Percentiles rank a stretch among this genome's conserved stretches.
Conservation (phyloP, 2,888 invertebrate genomes). For the Melanostoma scalare region DNA sequence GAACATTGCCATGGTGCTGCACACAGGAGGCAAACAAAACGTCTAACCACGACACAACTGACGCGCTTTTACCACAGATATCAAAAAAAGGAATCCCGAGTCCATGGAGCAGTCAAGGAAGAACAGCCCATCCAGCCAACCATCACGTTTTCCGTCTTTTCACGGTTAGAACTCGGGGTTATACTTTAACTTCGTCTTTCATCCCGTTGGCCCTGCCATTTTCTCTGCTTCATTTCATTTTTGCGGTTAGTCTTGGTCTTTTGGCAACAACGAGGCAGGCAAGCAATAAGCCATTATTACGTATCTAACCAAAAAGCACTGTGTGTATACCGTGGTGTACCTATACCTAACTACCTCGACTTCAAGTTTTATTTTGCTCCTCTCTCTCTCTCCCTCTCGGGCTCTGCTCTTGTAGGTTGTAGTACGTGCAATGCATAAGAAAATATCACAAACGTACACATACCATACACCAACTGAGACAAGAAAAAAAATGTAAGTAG, state of each 20-base stretch:
- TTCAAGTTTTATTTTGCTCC: slow-evolving; percentile 21
- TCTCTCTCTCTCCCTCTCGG: background rate
- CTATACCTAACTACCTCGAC: slow-evolving; percentile 3
- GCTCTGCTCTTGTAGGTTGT: no score
- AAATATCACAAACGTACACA: slow-evolving; percentile 52
- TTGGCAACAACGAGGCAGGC: slow-evolving; percentile 48
- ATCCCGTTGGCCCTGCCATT: slow-evolving; percentile 37
- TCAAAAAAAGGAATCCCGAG: slow-evolving; percentile 38
- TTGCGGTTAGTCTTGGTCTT: slow-evolving; percentile 61
- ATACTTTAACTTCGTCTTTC: slow-evolving; percentile 5
- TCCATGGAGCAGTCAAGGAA: slow-evolving; percentile 18
- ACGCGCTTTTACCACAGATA: slow-evolving; percentile 56
- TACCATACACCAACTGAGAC: background rate
- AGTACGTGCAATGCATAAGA: slow-evolving; percentile 69
- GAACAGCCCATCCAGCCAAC: slow-evolving; percentile 33
- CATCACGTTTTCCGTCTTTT: slow-evolving; percentile 70
- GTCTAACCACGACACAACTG: slow-evolving; percentile 43
- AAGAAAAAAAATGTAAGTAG: slow-evolving; percentile 23
- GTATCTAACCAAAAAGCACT: slow-evolving; percentile 54
- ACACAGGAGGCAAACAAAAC: slow-evolving; percentile 44
- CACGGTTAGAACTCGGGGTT: slow-evolving; percentile 49
- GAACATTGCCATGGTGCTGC: slow-evolving; percentile 43
- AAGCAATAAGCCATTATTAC: slow-evolving; percentile 69
- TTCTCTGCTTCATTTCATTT: slow-evolving; percentile 67
- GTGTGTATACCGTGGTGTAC: slow-evolving; percentile 4